Conservation (phyloP, 2,113 vertebrate species). For the Microcebus griseorufus region DNA sequence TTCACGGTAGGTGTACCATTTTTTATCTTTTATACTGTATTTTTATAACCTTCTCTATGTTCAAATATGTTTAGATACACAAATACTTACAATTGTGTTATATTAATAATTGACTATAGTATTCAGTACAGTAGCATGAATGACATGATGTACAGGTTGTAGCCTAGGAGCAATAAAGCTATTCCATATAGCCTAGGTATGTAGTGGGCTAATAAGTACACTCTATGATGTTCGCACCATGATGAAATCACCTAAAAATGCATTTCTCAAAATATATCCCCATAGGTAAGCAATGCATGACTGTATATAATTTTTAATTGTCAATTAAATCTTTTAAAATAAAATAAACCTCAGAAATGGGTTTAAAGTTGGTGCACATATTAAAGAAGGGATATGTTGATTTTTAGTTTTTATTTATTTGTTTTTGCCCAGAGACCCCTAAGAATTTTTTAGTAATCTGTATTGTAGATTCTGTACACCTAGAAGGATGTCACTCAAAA, state of each 20-base stretch:
- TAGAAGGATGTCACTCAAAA: not conserved
- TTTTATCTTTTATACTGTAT: not conserved
- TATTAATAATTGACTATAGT: not conserved
- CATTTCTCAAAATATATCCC: not conserved
- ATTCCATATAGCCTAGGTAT: not conserved
- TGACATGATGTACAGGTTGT: not conserved
- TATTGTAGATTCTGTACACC: not conserved
- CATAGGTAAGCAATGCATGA: not conserved
- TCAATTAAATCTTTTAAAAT: not conserved
- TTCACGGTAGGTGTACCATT: not conserved
- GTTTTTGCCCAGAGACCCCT: not conserved
- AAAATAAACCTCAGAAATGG: not conserved
- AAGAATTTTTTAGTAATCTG: not conserved
- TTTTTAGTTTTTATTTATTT: not conserved
- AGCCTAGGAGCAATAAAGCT: not conserved
- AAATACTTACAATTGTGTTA: not conserved
- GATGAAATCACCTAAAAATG: not conserved
- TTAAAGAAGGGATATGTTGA: not conserved
- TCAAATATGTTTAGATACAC: not conserved
- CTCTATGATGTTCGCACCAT: not conserved
- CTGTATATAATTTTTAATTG: not conserved
- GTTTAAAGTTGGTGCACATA: not conserved
- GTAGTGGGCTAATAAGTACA: not conserved
- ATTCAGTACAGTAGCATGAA: not conserved
- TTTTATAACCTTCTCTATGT: not conserved